A percentile compares a stretch with the other conserved stretches of the same genome.
Conservation (phyloP, 2,888 invertebrate species). For the Spilosoma lubricipeda region DNA sequence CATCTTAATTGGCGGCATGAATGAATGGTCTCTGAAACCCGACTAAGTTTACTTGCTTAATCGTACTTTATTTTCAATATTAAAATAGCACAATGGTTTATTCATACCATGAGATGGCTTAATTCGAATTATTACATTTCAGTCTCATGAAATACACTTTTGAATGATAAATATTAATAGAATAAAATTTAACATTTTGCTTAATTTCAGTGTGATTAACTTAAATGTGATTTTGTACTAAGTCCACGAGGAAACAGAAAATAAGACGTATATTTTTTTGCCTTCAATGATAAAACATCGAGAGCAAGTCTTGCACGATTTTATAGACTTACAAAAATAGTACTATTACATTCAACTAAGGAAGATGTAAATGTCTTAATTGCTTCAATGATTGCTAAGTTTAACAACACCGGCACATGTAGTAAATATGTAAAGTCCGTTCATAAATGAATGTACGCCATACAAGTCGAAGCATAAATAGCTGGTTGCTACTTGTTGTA, state of each 20-base stretch:
- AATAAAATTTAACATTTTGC: neutral
- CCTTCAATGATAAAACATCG: neutral
- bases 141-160: neutral
- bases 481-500: conserved; percentile 44
- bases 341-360: conserved; percentile 10
- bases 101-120: too few relatives aligned
- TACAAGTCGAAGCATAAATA: conserved; percentile 40
- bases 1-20: conserved; percentile 29
- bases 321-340: neutral
- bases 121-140: neutral
- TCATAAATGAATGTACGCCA: conserved; percentile 29
- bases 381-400: conserved; percentile 36
- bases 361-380: conserved; percentile 26
- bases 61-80: neutral
- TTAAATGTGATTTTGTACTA: neutral
- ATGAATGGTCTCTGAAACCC: conserved; percentile 36
- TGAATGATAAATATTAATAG: neutral
- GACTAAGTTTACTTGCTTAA: conserved; percentile 28
- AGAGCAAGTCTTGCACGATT: neutral
- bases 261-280: neutral
- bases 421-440: conserved; percentile 32
- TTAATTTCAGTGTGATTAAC: neutral
- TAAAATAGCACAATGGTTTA: neutral
- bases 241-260: neutral
- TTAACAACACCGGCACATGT: conserved; percentile 26